Conservation (phyloP, 2,888 invertebrate genomes). For the Cacoxenus indagator region DNA sequence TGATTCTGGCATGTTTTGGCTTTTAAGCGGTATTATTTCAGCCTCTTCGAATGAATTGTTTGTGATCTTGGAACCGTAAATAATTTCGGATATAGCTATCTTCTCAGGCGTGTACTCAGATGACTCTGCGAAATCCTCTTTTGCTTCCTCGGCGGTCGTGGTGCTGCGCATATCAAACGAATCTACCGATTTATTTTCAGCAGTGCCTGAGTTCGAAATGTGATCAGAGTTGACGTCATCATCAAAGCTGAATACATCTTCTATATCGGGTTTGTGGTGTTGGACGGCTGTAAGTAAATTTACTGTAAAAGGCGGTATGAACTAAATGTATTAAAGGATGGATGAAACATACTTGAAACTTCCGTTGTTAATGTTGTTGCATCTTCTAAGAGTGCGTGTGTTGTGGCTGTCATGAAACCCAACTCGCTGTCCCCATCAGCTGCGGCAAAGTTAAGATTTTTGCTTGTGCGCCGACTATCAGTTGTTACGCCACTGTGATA, state of each 20-base stretch:
- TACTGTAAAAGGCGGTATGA: not conserved
- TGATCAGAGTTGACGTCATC: constrained; percentile 62
- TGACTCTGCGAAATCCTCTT: constrained; percentile 71
- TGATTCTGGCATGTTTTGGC: constrained; percentile 54
- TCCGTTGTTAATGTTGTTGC: constrained; percentile 48
- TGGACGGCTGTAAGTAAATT: constrained; percentile 5
- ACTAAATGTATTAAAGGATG: constrained; percentile 37
- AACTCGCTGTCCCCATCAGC: constrained; percentile 57
- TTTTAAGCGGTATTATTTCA: constrained; percentile 64
- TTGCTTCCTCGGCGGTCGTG: constrained; percentile 73
- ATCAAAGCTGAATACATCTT: constrained; percentile 83
- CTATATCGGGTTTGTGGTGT: constrained; percentile 64
- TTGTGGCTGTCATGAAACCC: constrained; percentile 52
- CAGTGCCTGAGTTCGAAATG: constrained; percentile 52
- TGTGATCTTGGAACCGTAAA: constrained; percentile 69
- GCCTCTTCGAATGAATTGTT: constrained; percentile 61
- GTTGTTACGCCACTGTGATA: constrained; percentile 57
- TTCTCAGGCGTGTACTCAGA: constrained; percentile 71
- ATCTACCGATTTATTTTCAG: constrained; percentile 70
- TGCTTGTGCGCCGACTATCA: constrained; percentile 57
- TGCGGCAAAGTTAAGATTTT: constrained; percentile 59
- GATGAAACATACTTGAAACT: constrained; percentile 40
- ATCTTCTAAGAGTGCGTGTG: constrained; percentile 25
- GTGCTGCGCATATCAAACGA: constrained; percentile 71
- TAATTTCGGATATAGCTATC: constrained; percentile 71